phyloP scores from a whole-genome alignment of 30 jellyfish, hydroid and myxozoan species.

The Hydractinia echinata region DNA sequence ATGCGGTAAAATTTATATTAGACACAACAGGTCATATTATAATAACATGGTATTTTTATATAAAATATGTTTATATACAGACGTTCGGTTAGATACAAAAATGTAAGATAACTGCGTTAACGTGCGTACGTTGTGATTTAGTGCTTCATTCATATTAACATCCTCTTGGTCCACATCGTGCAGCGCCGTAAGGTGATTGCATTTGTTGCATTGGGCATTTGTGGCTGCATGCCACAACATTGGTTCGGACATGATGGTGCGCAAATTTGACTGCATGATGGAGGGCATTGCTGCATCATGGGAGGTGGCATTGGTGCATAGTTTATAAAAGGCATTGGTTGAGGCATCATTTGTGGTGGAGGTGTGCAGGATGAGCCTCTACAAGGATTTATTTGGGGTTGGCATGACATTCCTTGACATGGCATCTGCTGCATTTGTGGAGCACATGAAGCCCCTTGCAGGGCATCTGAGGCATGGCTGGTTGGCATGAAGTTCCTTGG shows the following conservation, averaged over 20 bases:
- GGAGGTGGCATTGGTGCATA: constrained; percentile 25
- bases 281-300: constrained; percentile 58
- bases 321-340: constrained; percentile 49
- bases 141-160: not conserved
- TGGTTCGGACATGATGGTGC: constrained; percentile 84
- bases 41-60: no score
- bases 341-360: constrained; percentile 54
- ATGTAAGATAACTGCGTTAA: no score
- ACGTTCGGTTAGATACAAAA: no score
- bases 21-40: no score
- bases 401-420: constrained; percentile 54
- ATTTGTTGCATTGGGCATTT: constrained; percentile 5
- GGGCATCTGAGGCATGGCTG: constrained; percentile 15
- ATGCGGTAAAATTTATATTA: no score
- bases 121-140: not conserved
- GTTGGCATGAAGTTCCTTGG: constrained; percentile 24
- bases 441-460: constrained; percentile 21
- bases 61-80: no score
- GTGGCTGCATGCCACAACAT: constrained; percentile 57
- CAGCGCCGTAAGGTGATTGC: not conserved
- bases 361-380: constrained; percentile 45
- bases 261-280: constrained; percentile 64
- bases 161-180: constrained; percentile 28
- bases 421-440: constrained; percentile 1
- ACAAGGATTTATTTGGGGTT: constrained; percentile 63